Base-by-base conservation (phyloP, 1,140 invertebrate species). In the Zaprionus nigranus region DNA sequence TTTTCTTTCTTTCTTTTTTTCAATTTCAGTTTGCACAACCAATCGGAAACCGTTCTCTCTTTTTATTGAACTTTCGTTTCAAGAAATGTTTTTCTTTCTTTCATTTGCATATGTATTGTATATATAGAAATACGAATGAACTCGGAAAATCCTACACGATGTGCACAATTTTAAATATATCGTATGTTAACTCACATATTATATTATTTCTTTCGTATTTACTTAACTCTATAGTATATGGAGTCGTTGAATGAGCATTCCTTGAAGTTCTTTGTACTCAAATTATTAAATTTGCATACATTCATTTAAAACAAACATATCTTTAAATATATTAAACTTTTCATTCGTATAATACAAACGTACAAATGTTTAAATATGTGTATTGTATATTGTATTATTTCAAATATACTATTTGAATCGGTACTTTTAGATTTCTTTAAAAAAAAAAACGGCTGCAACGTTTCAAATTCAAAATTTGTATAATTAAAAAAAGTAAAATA, bases 21-120 rank as follows among this genome's bases (percentile, higher is more conserved):
- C 61, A 56, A 78, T 78, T 75, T 75, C 66, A 78, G 64, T 75
- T 78, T 65, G 72, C 72, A 75, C 76, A 75, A 78, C 76, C 76
- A 78, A 78, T 78, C 76, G 76, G 76, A 78, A 64, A 74, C 60
- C 76, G 76, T 78, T 17, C 64, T 75, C 71, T 64, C 53, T 36
- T 57, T 38, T 56, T 65, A 51, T 46, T 64, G 43, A 46, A 36
- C 43, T 36, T 58, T 51, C 43, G 53, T 59, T 60, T 72, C 15
- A 26, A 36, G 61, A 9, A 64, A 51, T 62, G 51, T 54, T 61
- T 40, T 56, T 49, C 46, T 36, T 43, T 70, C 26, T 17, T 71
- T 36, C 26, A 22, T 46, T 46, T 57, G 17, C 17, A 58, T 65
- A 22, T 65, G 53, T 53, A 54, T 65, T 22, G 62, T 56, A 64